phyloP scores from a whole-genome alignment of 2,797 vertebrate species.

The Macropus fuliginosus region DNA sequence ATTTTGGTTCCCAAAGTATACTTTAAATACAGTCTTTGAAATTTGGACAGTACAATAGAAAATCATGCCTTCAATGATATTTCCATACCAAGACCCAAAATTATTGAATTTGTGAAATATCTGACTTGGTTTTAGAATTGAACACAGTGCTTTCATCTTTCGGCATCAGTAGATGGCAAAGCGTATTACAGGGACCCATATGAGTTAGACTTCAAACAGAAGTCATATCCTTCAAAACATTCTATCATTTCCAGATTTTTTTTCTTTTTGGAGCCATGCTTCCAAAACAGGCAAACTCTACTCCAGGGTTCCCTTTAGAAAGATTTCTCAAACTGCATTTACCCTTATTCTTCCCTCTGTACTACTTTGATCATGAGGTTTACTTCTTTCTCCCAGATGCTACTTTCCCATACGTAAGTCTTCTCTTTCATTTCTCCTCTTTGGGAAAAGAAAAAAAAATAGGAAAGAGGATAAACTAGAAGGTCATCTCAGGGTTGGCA shows the following conservation, averaged over 20 bases:
- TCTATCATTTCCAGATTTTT: neutral
- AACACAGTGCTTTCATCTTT: neutral
- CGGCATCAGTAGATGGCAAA: neutral
- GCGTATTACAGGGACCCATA: slow-evolving; percentile 14
- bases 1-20: neutral
- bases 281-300: neutral
- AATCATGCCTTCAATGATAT: neutral
- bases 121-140: slow-evolving; percentile 40
- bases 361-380: slow-evolving; percentile 17
- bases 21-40: neutral
- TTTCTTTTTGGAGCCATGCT: slow-evolving; percentile 28
- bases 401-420: neutral
- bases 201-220: slow-evolving; percentile 8
- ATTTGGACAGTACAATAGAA: neutral
- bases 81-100: neutral
- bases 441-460: neutral
- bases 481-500: neutral
- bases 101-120: neutral
- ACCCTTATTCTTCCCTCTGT: neutral
- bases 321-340: neutral
- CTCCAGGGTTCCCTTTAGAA: neutral
- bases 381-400: slow-evolving; percentile 38
- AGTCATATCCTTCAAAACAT: neutral
- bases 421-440: neutral
- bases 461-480: neutral